Evolutionary conservation across 2,113 vertebrate species (phyloP).

Genomic region (Aspiorhynchus laticeps): DNA sequence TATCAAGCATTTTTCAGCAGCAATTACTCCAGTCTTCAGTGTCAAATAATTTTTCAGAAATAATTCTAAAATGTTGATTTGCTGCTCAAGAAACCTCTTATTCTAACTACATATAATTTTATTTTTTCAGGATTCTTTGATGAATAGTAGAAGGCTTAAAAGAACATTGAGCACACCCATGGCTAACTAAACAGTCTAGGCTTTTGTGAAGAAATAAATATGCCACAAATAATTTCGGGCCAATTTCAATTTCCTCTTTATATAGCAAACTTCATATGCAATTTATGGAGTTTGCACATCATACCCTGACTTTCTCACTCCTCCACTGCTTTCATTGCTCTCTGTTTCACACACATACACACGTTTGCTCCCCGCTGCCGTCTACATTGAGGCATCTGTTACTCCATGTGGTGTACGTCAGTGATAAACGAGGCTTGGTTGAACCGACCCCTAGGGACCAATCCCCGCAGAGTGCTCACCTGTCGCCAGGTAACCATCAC

Average conservation of each 20-base stretch:
- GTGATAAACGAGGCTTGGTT: slow-evolving; percentile 64
- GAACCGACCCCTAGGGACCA: slow-evolving; percentile 51
- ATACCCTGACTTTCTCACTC: not conserved
- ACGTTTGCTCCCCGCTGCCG: slow-evolving; percentile 26
- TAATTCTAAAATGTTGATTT: not conserved
- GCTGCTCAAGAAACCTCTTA: not conserved
- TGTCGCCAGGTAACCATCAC: slow-evolving; percentile 57
- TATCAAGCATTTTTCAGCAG: not conserved
- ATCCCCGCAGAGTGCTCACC: slow-evolving; percentile 56
- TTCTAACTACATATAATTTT: too few species aligned
- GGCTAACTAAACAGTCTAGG: not conserved
- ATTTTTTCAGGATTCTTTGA: not conserved
- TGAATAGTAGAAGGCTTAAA: not conserved
- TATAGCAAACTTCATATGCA: not conserved
- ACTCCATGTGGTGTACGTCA: slow-evolving; percentile 66
- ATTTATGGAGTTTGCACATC: not conserved
- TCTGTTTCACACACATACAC: not conserved
- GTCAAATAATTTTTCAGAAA: not conserved
- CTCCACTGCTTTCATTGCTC: not conserved
- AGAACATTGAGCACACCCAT: not conserved
- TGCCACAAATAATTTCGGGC: not conserved
- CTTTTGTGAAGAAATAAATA: slow-evolving; percentile 16
- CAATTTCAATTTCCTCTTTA: not conserved
- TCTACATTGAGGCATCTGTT: slow-evolving; percentile 60
- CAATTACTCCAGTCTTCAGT: not conserved